Conservation (phyloP, 2,113 vertebrate species). For the Calidris pugnax region DNA sequence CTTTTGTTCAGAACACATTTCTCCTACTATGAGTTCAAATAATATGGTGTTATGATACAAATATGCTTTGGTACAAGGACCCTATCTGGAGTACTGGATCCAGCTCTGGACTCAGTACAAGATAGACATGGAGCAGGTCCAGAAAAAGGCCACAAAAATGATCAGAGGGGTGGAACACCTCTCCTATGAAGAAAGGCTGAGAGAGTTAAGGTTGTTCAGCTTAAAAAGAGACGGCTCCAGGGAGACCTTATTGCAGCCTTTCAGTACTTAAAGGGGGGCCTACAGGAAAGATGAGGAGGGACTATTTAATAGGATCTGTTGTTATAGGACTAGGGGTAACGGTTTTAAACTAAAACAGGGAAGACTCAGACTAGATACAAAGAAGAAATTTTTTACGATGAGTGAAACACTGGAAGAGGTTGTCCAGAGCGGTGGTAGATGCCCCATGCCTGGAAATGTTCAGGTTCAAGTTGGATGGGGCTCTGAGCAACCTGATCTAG, state of each 20-base stretch:
- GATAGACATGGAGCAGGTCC: not conserved
- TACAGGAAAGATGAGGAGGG: not conserved
- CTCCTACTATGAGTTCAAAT: not conserved
- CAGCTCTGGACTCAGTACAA: not conserved
- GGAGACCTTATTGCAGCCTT: not conserved
- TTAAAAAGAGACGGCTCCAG: not conserved
- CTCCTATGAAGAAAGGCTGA: not conserved
- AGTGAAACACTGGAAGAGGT: not conserved
- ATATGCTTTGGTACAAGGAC: not conserved
- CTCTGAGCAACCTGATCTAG: not conserved
- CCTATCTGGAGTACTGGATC: not conserved
- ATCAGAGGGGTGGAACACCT: not conserved
- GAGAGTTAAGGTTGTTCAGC: not conserved
- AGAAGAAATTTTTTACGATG: fast-evolving
- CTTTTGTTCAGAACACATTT: not conserved
- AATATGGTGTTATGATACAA: not conserved
- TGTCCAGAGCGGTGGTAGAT: not conserved
- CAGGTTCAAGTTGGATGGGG: not conserved
- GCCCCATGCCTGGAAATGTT: not conserved
- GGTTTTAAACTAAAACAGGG: not conserved
- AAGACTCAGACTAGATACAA: not conserved
- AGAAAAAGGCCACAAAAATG: not conserved
- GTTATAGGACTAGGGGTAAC: not conserved
- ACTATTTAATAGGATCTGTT: not conserved
- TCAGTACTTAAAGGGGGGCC: not conserved